Conservation (phyloP, 2,113 vertebrate genomes). For the Cariama cristata region DNA sequence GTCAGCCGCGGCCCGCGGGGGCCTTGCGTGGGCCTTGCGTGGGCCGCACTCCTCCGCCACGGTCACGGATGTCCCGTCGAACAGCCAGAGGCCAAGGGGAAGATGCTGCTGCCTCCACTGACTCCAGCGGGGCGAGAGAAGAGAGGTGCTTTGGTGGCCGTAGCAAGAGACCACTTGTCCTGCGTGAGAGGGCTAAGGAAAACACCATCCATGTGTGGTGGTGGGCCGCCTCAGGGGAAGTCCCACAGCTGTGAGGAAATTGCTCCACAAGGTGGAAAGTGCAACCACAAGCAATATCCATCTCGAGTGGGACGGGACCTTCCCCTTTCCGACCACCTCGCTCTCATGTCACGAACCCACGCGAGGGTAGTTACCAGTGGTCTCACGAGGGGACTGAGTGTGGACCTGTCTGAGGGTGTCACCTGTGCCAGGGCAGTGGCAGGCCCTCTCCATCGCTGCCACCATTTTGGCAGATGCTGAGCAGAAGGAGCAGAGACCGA, state of each 20-base stretch:
- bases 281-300: neutral
- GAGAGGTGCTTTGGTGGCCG: rapidly evolving
- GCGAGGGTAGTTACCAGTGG: rapidly evolving
- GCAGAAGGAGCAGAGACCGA: neutral
- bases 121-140: neutral
- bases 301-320: neutral
- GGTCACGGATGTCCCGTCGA: neutral
- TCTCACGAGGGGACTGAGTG: rapidly evolving
- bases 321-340: rapidly evolving
- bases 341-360: rapidly evolving
- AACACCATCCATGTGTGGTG: rapidly evolving
- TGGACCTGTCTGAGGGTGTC: too few species aligned
- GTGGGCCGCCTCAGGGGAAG: too few species aligned
- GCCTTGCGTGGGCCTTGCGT: neutral
- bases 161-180: rapidly evolving
- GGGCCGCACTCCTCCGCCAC: neutral
- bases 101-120: neutral
- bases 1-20: neutral
- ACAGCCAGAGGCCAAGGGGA: rapidly evolving
- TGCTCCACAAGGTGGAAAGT: neutral
- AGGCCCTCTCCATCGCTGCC: neutral
- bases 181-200: rapidly evolving
- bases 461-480: rapidly evolving
- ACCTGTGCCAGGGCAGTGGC: neutral
- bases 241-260: neutral